A percentile compares a stretch with the other conserved stretches of the same genome.
phyloP scores from a whole-genome alignment of 1,140 invertebrate genomes.

The Apolygus lucorum region DNA sequence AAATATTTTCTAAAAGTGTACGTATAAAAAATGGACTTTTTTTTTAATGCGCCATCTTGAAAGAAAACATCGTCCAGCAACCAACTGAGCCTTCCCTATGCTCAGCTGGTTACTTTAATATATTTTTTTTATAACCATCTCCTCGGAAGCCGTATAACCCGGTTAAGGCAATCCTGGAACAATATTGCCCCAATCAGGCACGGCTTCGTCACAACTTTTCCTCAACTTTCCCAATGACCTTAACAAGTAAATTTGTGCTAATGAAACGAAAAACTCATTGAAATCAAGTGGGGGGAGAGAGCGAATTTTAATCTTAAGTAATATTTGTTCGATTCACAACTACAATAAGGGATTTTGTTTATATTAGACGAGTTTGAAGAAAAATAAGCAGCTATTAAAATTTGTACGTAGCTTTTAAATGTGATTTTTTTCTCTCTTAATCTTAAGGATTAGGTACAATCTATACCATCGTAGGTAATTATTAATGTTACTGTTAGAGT shows the following conservation, averaged over 20 bases:
- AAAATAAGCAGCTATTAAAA: not conserved
- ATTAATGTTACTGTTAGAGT: not conserved
- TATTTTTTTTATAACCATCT: slow-evolving; percentile 22
- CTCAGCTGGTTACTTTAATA: not conserved
- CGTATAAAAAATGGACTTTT: too few relatives aligned
- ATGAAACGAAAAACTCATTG: slow-evolving; percentile 2
- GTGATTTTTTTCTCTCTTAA: not conserved
- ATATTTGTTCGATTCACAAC: not conserved
- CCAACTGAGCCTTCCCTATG: slow-evolving; percentile 5
- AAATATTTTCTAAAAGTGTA: too few relatives aligned
- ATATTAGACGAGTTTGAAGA: not conserved
- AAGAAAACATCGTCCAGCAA: not conserved
- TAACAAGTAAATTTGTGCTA: not conserved
- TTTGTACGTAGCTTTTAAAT: not conserved
- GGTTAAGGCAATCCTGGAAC: slow-evolving; percentile 24
- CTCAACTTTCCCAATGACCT: not conserved
- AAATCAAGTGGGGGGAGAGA: not conserved
- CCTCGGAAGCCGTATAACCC: not conserved
- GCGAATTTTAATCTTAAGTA: too few relatives aligned
- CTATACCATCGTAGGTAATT: too few relatives aligned
- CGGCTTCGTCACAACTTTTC: slow-evolving; percentile 12
- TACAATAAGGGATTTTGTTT: not conserved
- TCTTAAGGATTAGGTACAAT: too few relatives aligned
- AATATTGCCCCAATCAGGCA: slow-evolving; percentile 7
- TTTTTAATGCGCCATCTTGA: too few relatives aligned